Evolutionary conservation across 2,113 vertebrate species (phyloP).

Genomic region (Potamarius usumacintae): DNA sequence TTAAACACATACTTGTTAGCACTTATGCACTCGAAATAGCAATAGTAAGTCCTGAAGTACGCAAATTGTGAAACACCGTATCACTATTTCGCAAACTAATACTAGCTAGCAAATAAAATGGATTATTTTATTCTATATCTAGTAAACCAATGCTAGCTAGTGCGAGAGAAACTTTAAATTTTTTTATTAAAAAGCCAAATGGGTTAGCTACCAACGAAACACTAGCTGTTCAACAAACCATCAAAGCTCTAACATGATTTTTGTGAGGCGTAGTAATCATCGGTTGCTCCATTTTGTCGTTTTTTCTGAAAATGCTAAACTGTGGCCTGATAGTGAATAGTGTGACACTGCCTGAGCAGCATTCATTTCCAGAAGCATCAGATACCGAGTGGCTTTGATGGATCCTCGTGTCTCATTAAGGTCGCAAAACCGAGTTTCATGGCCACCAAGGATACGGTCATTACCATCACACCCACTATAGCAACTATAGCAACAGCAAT

Average conservation of each 20-base stretch:
- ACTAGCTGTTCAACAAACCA: background rate
- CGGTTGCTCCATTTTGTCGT: background rate
- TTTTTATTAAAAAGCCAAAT: background rate
- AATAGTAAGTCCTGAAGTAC: too few relatives aligned
- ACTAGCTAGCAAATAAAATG: too few relatives aligned
- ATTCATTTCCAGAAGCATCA: background rate
- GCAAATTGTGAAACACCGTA: too few relatives aligned
- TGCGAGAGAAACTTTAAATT: too few relatives aligned
- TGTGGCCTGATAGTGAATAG: background rate
- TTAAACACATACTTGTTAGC: too few relatives aligned
- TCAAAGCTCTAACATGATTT: background rate
- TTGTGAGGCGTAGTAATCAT: background rate
- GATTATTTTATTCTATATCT: too few relatives aligned
- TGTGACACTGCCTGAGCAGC: background rate
- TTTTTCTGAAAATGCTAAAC: background rate
- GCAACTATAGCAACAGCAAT: constrained; percentile 33
- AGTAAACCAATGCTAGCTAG: too few relatives aligned
- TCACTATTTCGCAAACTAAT: too few relatives aligned
- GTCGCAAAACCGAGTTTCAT: constrained; percentile 9
- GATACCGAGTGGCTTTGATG: constrained; percentile 15
- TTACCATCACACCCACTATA: constrained; percentile 7
- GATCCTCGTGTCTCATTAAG: constrained; percentile 19
- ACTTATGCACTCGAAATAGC: too few relatives aligned
- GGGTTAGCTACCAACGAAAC: background rate
- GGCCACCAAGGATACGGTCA: background rate